These are phyloP conservation scores for Bovichtus diacanthus DNA, from an alignment of 2,797 vertebrate genomes.

Conservation along the genomic window DNA sequence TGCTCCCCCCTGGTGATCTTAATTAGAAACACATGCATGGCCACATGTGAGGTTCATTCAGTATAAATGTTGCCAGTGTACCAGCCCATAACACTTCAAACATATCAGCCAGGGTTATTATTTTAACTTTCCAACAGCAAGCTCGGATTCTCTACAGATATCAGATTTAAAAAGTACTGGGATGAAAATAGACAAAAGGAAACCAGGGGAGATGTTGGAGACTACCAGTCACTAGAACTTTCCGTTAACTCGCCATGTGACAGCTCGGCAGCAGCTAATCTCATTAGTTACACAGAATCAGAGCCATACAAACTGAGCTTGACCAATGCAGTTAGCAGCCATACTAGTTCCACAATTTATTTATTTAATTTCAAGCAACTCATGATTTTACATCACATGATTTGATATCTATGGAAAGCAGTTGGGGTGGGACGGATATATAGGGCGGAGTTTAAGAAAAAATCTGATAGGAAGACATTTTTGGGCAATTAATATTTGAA, in stretches of 20 bases:
- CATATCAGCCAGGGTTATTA: not conserved
- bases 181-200: not conserved
- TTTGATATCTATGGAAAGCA: not conserved
- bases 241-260: conserved; percentile 17
- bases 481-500: no score
- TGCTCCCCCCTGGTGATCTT: not conserved
- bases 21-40: not conserved
- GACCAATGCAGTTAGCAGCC: not conserved
- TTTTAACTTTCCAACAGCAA: not conserved
- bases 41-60: not conserved
- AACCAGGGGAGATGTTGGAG: not conserved
- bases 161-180: not conserved
- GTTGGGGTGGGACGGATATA: no score
- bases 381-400: not conserved
- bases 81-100: not conserved
- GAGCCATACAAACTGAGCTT: conserved; percentile 18
- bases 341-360: no score
- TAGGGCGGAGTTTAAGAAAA: no score
- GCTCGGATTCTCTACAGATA: not conserved
- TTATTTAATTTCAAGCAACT: not conserved
- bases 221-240: not conserved
- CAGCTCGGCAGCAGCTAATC: conserved; percentile 7
- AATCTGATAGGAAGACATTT: no score
- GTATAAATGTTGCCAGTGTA: not conserved
- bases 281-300: conserved; percentile 24